phyloP scores from a whole-genome alignment of 2,113 vertebrate genomes.

The Notarius quadriscutis region DNA sequence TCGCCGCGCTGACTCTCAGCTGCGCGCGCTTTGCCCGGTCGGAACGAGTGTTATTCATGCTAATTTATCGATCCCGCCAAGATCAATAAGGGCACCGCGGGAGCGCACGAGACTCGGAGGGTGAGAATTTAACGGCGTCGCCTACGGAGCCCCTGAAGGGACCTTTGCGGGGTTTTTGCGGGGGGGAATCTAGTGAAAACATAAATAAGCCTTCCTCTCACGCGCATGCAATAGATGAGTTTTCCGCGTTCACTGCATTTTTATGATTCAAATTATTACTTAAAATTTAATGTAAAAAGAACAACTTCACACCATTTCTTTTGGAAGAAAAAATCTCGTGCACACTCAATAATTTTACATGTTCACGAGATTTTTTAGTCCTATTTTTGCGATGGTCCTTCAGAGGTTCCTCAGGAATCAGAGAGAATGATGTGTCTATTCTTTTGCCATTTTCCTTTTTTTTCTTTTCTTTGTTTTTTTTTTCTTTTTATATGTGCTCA shows the following conservation, averaged over 20 bases:
- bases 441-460: neutral
- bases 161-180: neutral
- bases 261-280: too few relatives aligned
- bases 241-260: too few relatives aligned
- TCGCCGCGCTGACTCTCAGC: constrained; percentile 53
- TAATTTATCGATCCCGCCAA: constrained; percentile 69
- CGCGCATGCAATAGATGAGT: too few relatives aligned
- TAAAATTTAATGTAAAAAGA: neutral
- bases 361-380: neutral
- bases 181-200: too few relatives aligned
- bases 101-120: constrained; percentile 52
- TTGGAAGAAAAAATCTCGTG: neutral
- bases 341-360: neutral
- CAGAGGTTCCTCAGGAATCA: neutral
- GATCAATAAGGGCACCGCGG: constrained; percentile 68
- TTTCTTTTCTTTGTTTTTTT: neutral
- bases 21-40: constrained; percentile 40
- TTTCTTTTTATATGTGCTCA: neutral
- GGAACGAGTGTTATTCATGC: constrained; percentile 67
- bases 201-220: too few relatives aligned
- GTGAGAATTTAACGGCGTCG: constrained; percentile 57
- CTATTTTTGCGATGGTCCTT: neutral
- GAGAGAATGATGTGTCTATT: neutral
- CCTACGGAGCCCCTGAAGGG: neutral
- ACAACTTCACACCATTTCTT: neutral